Evolutionary conservation across 2,888 invertebrate genomes (phyloP).

Genomic region (Euproctis similis): DNA sequence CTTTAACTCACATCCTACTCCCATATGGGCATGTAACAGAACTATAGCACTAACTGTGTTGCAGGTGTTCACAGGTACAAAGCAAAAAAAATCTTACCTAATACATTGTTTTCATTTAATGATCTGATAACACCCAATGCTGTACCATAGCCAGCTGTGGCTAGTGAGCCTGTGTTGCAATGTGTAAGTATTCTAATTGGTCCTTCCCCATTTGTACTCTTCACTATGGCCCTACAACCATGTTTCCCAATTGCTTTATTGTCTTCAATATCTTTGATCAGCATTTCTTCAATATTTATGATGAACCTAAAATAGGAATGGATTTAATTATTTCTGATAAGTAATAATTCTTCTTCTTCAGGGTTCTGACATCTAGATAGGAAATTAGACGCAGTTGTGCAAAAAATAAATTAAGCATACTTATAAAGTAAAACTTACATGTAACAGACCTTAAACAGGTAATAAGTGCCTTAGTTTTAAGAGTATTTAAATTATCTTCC

Average conservation of each 20-base stretch:
- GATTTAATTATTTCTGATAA: too few relatives aligned
- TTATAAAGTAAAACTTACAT: too few relatives aligned
- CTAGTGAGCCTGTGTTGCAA: slow-evolving; percentile 98
- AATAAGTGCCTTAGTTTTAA: too few relatives aligned
- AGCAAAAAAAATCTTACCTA: too few relatives aligned
- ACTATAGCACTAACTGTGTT: too few relatives aligned
- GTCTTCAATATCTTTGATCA: slow-evolving; percentile 89
- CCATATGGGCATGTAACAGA: too few relatives aligned
- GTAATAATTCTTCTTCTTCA: not conserved
- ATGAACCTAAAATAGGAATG: slow-evolving; percentile 81
- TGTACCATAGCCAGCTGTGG: slow-evolving; percentile 97
- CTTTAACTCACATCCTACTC: too few relatives aligned
- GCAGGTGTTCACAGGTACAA: too few relatives aligned
- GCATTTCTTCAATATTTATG: slow-evolving; percentile 84
- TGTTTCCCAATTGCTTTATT: slow-evolving; percentile 90
- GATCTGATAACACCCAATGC: slow-evolving; percentile 96
- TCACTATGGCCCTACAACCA: slow-evolving; percentile 88
- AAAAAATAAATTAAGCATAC: too few relatives aligned
- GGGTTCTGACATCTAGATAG: not conserved
- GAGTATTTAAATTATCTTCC: too few relatives aligned
- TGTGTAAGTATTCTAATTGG: slow-evolving; percentile 90
- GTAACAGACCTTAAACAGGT: too few relatives aligned
- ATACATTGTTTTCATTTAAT: slow-evolving; percentile 80
- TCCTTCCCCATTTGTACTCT: slow-evolving; percentile 71
- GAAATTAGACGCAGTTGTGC: not conserved